Evolutionary conservation across 2,113 vertebrate genomes (phyloP).

Genomic region (Callionymus lyra): DNA sequence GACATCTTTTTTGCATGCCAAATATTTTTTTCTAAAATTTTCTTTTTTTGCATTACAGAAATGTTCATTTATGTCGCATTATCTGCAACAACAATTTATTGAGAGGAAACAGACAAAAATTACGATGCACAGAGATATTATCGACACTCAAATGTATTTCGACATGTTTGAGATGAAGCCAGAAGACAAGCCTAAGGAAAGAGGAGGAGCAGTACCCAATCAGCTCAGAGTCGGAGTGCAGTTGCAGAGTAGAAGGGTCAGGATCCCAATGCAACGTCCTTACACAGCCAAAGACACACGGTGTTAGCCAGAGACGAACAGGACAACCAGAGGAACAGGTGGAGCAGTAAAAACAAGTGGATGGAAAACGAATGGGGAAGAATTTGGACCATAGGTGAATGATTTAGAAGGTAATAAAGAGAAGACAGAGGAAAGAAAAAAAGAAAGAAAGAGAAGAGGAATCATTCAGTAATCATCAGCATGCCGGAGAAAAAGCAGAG

Average conservation of each 20-base stretch:
- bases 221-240: slow-evolving; percentile 98
- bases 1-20: too few species aligned
- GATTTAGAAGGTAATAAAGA: slow-evolving; percentile 17
- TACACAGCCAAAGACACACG: slow-evolving; percentile 81
- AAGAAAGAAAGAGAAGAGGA: slow-evolving; percentile 30
- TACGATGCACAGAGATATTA: slow-evolving; percentile 37
- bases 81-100: too few species aligned
- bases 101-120: slow-evolving; percentile 26
- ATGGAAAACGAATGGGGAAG: slow-evolving; percentile 25
- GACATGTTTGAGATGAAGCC: slow-evolving; percentile 44
- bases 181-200: slow-evolving; percentile 40
- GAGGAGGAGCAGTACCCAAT: slow-evolving; percentile 89
- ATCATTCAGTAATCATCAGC: slow-evolving; percentile 43
- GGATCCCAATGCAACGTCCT: slow-evolving; percentile 99
- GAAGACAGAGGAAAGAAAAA: slow-evolving; percentile 23
- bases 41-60: too few species aligned
- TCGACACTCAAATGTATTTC: slow-evolving; percentile 17
- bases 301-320: slow-evolving; percentile 77
- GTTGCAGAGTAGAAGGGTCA: slow-evolving; percentile 98
- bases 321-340: slow-evolving; percentile 54
- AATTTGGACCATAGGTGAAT: slow-evolving; percentile 24
- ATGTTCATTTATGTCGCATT: too few species aligned
- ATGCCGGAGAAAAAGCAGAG: slow-evolving; percentile 41
- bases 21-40: too few species aligned
- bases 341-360: slow-evolving; percentile 17